These are phyloP conservation scores for Thunnus thynnus DNA, from an alignment of 2,113 vertebrate species.

Conservation along the genomic window DNA sequence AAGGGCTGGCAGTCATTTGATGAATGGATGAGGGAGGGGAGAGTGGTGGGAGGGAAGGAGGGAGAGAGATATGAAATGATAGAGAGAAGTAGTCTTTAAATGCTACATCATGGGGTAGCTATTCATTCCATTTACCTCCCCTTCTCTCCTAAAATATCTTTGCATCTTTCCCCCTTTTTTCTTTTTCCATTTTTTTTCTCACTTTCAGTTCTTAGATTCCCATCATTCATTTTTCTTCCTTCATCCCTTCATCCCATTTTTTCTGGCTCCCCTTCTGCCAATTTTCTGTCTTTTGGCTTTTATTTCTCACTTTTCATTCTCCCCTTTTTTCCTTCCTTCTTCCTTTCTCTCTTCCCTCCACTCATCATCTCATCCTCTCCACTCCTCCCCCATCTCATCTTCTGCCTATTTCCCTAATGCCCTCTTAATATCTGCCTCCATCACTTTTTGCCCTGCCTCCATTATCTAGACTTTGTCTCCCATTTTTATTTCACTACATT, in stretches of 20 bases:
- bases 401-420: slow-evolving; percentile 60
- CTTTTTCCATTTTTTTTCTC: background rate
- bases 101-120: slow-evolving; percentile 40
- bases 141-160: background rate
- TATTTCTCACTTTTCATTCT: slow-evolving; percentile 27
- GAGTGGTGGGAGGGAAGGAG: slow-evolving; percentile 25
- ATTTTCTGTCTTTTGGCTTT: slow-evolving; percentile 23
- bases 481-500: slow-evolving; percentile 47
- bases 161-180: background rate
- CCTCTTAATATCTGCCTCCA: slow-evolving; percentile 57
- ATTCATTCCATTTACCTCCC: slow-evolving; percentile 44
- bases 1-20: slow-evolving; percentile 62
- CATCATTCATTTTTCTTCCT: background rate
- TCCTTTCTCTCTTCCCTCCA: slow-evolving; percentile 14
- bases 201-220: background rate
- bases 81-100: slow-evolving; percentile 54
- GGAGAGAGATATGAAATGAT: slow-evolving; percentile 49
- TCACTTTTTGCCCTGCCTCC: slow-evolving; percentile 36
- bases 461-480: slow-evolving; percentile 43
- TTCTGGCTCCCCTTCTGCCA: slow-evolving; percentile 8
- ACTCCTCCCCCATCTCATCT: slow-evolving; percentile 52
- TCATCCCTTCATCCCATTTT: background rate
- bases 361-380: slow-evolving; percentile 32
- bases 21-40: slow-evolving; percentile 69
- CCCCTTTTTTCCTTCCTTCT: slow-evolving; percentile 35